Conservation (phyloP, 2,888 invertebrate species). For the Lampropteryx suffumata region DNA sequence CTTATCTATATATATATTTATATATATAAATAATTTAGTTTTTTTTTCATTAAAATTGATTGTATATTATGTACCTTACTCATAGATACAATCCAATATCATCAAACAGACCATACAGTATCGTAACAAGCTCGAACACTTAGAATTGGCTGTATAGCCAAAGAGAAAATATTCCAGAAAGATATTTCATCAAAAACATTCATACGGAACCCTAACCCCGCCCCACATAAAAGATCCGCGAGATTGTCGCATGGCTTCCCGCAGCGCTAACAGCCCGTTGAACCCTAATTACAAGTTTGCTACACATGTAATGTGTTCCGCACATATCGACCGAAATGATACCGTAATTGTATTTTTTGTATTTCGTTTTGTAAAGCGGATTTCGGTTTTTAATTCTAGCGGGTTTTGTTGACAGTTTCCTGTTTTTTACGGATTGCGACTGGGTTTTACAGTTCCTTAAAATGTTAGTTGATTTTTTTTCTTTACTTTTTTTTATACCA, state of each 20-base stretch:
- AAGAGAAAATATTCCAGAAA: too few species aligned
- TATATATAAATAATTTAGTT: too few species aligned
- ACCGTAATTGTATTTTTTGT: constrained; percentile 25
- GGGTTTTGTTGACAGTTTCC: background rate
- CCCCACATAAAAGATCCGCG: constrained; percentile 43
- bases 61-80: too few species aligned
- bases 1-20: too few species aligned
- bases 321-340: constrained; percentile 32
- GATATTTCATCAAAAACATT: background rate
- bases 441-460: background rate
- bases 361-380: constrained; percentile 18
- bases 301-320: constrained; percentile 34
- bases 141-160: too few species aligned
- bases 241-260: constrained; percentile 49
- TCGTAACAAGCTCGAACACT: too few species aligned
- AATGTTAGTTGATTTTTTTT: background rate
- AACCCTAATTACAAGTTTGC: constrained; percentile 46
- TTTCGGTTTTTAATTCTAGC: constrained; percentile 12
- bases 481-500: too few species aligned
- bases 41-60: too few species aligned
- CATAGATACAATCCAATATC: too few species aligned
- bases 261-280: constrained; percentile 48
- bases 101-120: too few species aligned
- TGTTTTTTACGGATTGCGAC: background rate
- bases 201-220: constrained; percentile 40